phyloP scores from a whole-genome alignment of 2,113 vertebrate genomes.

The Leucopternis melanops region DNA sequence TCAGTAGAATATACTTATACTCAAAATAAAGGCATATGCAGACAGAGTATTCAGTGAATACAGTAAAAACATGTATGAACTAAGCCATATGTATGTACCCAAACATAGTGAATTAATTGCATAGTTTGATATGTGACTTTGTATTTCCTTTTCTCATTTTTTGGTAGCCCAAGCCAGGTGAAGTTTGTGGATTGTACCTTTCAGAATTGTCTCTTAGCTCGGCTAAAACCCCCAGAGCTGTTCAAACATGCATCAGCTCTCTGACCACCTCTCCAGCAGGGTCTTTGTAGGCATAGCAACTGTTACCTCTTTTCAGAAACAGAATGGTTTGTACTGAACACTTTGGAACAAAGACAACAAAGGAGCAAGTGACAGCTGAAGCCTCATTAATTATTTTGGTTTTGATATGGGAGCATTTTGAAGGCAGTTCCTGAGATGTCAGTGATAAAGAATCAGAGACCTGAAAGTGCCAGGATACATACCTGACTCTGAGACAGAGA shows the following conservation, averaged over 20 bases:
- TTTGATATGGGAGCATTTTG: not conserved
- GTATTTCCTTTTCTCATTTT: not conserved
- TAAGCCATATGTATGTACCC: not conserved
- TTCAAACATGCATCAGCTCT: not conserved
- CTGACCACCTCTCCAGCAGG: not conserved
- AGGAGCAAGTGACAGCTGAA: not conserved
- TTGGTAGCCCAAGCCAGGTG: not conserved
- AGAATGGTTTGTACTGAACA: not conserved
- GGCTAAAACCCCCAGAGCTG: not conserved
- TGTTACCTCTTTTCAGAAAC: not conserved
- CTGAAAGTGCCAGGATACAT: not conserved
- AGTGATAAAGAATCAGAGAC: not conserved
- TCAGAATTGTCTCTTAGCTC: not conserved
- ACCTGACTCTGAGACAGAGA: not conserved
- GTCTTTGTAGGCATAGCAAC: not conserved
- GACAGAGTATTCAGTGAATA: not conserved
- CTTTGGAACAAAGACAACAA: not conserved
- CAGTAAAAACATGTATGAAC: not conserved
- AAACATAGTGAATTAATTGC: not conserved
- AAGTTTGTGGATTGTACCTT: not conserved
- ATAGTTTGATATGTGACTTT: not conserved
- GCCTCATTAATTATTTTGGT: not conserved
- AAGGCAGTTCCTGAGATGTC: not conserved
- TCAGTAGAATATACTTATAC: not conserved
- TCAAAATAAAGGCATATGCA: not conserved